Conservation (phyloP, 2,888 invertebrate genomes). For the Pteria penguin region DNA sequence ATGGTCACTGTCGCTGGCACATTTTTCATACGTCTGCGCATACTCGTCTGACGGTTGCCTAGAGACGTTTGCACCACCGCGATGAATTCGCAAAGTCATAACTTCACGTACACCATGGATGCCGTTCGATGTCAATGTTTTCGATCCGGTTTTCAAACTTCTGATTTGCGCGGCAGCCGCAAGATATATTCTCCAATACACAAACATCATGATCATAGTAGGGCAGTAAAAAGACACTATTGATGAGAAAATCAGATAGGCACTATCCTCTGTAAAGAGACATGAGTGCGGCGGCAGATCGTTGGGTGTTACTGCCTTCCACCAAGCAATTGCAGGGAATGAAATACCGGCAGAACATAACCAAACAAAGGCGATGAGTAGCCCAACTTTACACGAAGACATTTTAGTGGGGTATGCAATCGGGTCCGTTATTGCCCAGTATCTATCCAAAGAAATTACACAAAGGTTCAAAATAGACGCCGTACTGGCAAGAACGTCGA, state of each 20-base stretch:
- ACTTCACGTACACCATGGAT: constrained; percentile 84
- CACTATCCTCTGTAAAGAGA: constrained; percentile 96
- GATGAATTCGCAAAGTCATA: constrained; percentile 94
- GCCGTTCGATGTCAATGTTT: constrained; percentile 81
- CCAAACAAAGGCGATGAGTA: constrained; percentile 96
- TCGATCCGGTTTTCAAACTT: constrained; percentile 93
- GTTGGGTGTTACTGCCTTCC: constrained; percentile 82
- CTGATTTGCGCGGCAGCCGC: constrained; percentile 95
- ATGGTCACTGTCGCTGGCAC: constrained; percentile 66
- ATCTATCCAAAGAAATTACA: constrained; percentile 96
- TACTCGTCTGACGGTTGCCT: constrained; percentile 47
- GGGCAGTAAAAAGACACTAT: constrained; percentile 99
- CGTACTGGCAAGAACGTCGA: constrained; percentile 98
- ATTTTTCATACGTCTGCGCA: constrained; percentile 51
- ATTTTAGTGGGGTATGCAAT: constrained; percentile 97
- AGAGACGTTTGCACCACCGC: constrained; percentile 83
- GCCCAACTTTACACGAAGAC: constrained; percentile 91
- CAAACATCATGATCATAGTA: constrained; percentile 97
- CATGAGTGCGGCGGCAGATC: constrained; percentile 82
- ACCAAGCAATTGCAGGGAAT: constrained; percentile 93
- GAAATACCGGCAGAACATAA: constrained; percentile 97
- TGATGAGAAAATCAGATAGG: constrained; percentile 97
- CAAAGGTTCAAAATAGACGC: constrained; percentile 98
- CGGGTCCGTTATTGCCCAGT: constrained; percentile 99
- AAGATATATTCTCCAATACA: constrained; percentile 96